Evolutionary conservation across 2,113 vertebrate genomes (phyloP), one percentile per base, ranked within the genome.

Genomic region (Gavialis gangeticus): DNA sequence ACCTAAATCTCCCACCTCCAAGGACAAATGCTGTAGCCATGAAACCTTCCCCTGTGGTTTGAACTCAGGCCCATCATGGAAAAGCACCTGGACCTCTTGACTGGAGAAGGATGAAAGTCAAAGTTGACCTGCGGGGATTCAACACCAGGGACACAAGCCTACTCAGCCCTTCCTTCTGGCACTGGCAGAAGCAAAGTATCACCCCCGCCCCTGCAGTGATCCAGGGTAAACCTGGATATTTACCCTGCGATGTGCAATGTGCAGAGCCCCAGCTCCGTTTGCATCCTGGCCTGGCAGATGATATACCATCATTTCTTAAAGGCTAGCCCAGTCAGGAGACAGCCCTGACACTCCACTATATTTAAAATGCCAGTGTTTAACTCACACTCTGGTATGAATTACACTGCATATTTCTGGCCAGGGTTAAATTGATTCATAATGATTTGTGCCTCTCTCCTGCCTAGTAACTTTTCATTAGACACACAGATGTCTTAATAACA

Each of bases 361-460:
- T 95, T 95, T 82, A 85, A 93, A 93, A 92, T 67, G 14, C 11
- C 63, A 18, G 18, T 75, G 46, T 73, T 94, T 91, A 83, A 77
- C 75, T 90, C 86, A 82, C 30, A 91, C 37, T 78, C 75, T 82
- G 56, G 14, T 82, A 81, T 81, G 94, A 94, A 89, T 91, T 89
- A 94, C 16, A 19, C 17, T 62, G 63, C 84, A 57, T 82, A 82
- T 71, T 95, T 98, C 93, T 93, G 92, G 92, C 89, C 93, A 82
- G 93, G 79, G 79, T 96, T 95, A 97, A 97, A 97, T 96, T 97
- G 95, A 97, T 98, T 98, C 84, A 78, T 97, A 97, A 97, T 93
- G 95, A 97, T 98, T 98, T 98, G 95, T 96, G 93, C 90, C 95
- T 98, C 94, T 97, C 91, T 94, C 75, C 89, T 92, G 91, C 87